These are phyloP conservation scores for Orchesella cincta DNA, from an alignment of 1,140 invertebrate genomes.

Conservation along the genomic window DNA sequence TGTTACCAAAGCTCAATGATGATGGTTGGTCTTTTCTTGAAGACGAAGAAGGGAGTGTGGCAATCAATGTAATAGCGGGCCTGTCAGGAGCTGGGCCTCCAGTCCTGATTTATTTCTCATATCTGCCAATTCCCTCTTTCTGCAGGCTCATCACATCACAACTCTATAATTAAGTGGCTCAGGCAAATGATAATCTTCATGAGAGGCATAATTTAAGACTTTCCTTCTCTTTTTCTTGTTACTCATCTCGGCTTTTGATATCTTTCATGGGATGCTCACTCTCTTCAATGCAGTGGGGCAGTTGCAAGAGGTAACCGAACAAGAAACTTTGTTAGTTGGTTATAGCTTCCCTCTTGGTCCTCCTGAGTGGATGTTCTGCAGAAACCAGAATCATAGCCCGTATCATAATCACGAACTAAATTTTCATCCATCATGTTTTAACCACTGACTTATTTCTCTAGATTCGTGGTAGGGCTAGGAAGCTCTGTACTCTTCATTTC, in stretches of 20 bases:
- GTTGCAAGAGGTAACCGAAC: too few species aligned
- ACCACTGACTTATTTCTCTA: background rate
- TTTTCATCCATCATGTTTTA: background rate
- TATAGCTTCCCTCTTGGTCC: background rate
- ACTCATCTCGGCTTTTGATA: background rate
- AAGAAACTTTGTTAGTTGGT: background rate
- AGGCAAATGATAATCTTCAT: conserved; percentile 28
- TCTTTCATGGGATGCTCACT: background rate
- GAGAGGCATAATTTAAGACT: conserved; percentile 22
- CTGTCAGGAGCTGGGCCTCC: conserved; percentile 27
- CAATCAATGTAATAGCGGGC: conserved; percentile 27
- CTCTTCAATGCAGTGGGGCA: background rate
- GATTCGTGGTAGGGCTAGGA: too few species aligned
- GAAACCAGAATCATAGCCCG: conserved; percentile 10
- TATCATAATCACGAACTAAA: conserved; percentile 6
- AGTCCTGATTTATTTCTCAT: conserved; percentile 32
- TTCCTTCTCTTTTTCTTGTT: conserved; percentile 10
- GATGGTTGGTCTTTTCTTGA: background rate
- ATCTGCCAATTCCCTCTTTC: conserved; percentile 27
- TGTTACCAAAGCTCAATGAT: too few species aligned
- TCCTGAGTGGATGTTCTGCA: background rate
- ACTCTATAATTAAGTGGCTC: conserved; percentile 29
- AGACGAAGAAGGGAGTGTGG: conserved; percentile 28
- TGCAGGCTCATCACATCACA: conserved; percentile 25
- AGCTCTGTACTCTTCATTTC: too few species aligned